Base-by-base conservation (phyloP, 2,113 vertebrate genomes). In the Protomyctophum bolini region DNA sequence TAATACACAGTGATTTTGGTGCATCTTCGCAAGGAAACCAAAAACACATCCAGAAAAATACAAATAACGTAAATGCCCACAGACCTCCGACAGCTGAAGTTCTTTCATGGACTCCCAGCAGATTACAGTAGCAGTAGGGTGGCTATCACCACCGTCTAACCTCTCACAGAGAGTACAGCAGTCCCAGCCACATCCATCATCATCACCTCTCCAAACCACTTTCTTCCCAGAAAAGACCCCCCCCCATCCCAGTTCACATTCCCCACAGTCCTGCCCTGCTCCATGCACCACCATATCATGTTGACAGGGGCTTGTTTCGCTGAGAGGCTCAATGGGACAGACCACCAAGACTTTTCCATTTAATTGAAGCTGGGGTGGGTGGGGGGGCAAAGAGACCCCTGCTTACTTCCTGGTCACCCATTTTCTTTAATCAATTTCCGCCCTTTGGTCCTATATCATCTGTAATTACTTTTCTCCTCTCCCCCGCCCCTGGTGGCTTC, bases 391-490 rank as follows among this genome's bases (percentile, higher is more conserved):
- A 81, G 88, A 89, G 88, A 89, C 83, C 75, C 73, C 70, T 54
- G 73, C 80, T 63, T 77, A 79, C 86, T 89, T 91, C 88, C 88
- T 87, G 85, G 85, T 86, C 88, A 85, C 79, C 80, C 81, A 83
- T 89, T 91, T 90, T 85, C 84, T 91, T 90, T 86, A 85, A 91
- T 90, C 85, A 88, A 88, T 90, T 89, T 90, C 86, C 87, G 88
- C 77, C 77, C 86, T 89, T 88, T 90, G 83, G 81, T 84, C 83
- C 72, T 86, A 83, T 88, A 86, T 91, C 85, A 85, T 88, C 78
- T 89, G 83, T 89, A 90, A 91, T 91, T 84, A 89, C 89, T 88
- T 86, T 88, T 76, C 33, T 41, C 33, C 33, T 77, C 72, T 88
- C 80, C 70, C 83, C 83, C 62, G 33, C 80, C 88, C 75, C 81